These are phyloP conservation scores for Cephalotes varians DNA, from an alignment of 2,888 invertebrate genomes.

Conservation along the genomic window DNA sequence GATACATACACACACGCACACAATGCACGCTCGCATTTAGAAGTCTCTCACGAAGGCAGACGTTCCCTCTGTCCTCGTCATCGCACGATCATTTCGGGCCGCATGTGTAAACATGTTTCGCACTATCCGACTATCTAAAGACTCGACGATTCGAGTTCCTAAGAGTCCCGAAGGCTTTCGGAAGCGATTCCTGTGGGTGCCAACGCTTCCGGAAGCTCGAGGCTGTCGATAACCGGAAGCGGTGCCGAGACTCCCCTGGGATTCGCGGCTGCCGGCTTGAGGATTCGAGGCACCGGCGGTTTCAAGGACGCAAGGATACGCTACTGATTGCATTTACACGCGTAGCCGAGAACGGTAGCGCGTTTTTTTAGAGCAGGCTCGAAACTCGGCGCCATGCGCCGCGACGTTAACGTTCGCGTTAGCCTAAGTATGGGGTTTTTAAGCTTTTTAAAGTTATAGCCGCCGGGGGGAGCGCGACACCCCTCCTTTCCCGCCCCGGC, in stretches of 20 bases:
- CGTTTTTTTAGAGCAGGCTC: constrained; percentile 37
- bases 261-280: background rate
- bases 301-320: constrained; percentile 20
- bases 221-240: background rate
- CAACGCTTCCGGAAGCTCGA: background rate
- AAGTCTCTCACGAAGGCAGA: constrained; percentile 46
- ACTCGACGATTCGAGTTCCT: constrained; percentile 17
- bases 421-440: constrained; percentile 50
- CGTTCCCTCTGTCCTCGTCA: constrained; percentile 60
- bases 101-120: constrained; percentile 38
- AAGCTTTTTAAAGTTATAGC: constrained; percentile 53
- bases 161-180: background rate
- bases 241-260: background rate
- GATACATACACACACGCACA: background rate
- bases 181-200: background rate
- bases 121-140: constrained; percentile 28
- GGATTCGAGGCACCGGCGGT: constrained; percentile 23
- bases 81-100: constrained; percentile 55
- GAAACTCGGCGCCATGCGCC: constrained; percentile 30
- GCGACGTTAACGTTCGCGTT: constrained; percentile 45
- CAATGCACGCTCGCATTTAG: constrained; percentile 11
- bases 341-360: constrained; percentile 21
- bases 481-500: constrained; percentile 4
- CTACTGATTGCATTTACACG: constrained; percentile 63
- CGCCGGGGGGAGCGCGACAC: constrained; percentile 32